These are phyloP conservation scores for Synanthedon vespiformis DNA, from an alignment of 2,888 invertebrate genomes.

Conservation along the genomic window DNA sequence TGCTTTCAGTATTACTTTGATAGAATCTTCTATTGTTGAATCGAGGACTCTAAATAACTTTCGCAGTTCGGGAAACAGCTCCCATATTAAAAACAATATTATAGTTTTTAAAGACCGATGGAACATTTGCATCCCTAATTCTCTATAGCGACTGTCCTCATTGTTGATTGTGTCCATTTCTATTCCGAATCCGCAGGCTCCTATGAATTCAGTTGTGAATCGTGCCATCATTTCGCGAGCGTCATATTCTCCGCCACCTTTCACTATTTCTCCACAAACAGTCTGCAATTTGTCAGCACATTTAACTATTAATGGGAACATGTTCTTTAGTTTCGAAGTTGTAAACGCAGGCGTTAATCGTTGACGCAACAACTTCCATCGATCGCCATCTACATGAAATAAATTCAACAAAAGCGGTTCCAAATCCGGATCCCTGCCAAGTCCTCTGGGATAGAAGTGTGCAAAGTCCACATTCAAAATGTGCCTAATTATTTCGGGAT, in stretches of 20 bases:
- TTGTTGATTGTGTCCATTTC: constrained; percentile 31
- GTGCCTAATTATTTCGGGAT: constrained; percentile 29
- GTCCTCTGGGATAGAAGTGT: constrained; percentile 28
- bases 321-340: constrained; percentile 39
- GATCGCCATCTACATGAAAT: constrained; percentile 40
- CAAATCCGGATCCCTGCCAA: constrained; percentile 20
- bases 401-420: constrained; percentile 34
- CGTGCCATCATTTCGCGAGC: constrained; percentile 33
- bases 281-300: constrained; percentile 36
- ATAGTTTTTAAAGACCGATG: neutral
- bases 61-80: constrained; percentile 2
- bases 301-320: constrained; percentile 46
- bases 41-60: constrained; percentile 2
- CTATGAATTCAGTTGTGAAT: constrained; percentile 42
- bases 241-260: constrained; percentile 19
- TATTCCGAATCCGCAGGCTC: constrained; percentile 42
- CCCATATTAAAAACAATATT: constrained; percentile 1
- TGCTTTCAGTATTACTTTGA: constrained; percentile 1
- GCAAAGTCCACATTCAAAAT: constrained; percentile 29
- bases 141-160: constrained; percentile 30
- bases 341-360: constrained; percentile 48
- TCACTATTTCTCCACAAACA: constrained; percentile 9
- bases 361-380: constrained; percentile 42
- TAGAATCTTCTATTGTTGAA: constrained; percentile 8
- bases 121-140: constrained; percentile 9